These are phyloP conservation scores for Speoplatyrhinus poulsoni DNA, from an alignment of 2,113 vertebrate genomes.

Conservation along the genomic window DNA sequence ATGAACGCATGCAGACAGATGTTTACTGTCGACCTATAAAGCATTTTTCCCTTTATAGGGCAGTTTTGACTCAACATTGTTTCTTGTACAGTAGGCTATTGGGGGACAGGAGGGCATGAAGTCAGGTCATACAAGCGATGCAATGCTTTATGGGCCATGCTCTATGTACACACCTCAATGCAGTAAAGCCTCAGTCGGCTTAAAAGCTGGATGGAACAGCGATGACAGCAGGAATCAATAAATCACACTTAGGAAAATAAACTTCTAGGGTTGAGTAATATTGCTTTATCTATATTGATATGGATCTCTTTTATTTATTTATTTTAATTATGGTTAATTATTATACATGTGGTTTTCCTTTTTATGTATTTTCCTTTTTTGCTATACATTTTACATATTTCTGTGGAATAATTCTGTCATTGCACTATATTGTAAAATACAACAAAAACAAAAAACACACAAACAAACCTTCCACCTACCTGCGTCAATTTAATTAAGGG, in stretches of 20 bases:
- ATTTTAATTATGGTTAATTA: too few species aligned
- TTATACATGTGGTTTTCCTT: too few species aligned
- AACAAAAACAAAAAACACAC: too few species aligned
- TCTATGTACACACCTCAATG: conserved; percentile 5
- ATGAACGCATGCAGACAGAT: not conserved
- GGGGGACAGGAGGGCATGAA: not conserved
- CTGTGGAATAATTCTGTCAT: too few species aligned
- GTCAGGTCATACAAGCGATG: conserved; percentile 24
- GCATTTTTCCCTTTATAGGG: not conserved
- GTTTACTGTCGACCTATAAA: not conserved
- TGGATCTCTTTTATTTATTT: too few species aligned
- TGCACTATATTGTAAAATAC: too few species aligned
- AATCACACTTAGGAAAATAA: conserved; percentile 13
- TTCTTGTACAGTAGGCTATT: conserved; percentile 10
- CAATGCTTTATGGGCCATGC: conserved; percentile 27
- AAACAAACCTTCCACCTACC: not conserved
- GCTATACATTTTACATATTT: too few species aligned
- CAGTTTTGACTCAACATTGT: conserved; percentile 5
- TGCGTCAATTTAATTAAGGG: not conserved
- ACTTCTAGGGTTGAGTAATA: too few species aligned
- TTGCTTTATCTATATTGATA: too few species aligned
- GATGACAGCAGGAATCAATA: conserved; percentile 34
- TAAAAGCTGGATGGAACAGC: conserved; percentile 10
- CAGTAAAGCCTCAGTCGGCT: conserved; percentile 15
- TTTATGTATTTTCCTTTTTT: too few species aligned